Conservation (phyloP, 2,888 invertebrate species). For the Ethmia dodecea region DNA sequence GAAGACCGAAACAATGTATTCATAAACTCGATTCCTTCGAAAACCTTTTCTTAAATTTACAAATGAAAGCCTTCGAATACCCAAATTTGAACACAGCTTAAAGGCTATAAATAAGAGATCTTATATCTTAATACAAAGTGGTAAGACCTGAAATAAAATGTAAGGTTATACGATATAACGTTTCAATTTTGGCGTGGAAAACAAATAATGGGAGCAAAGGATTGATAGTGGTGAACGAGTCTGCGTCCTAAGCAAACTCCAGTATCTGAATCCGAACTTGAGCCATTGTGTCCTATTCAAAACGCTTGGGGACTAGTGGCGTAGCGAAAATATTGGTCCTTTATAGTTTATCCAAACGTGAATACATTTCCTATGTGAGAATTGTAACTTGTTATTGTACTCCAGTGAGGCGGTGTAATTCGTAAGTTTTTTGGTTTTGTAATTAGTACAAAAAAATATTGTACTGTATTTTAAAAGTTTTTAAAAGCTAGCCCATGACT, state of each 20-base stretch:
- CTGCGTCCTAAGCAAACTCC: constrained; percentile 65
- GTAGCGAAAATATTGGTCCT: constrained; percentile 45
- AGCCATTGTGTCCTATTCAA: constrained; percentile 47
- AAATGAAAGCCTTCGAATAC: constrained; percentile 33
- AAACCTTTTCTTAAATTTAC: constrained; percentile 39
- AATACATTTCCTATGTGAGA: too few species aligned
- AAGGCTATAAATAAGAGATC: constrained; percentile 26
- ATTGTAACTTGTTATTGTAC: too few species aligned
- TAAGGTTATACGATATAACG: too few species aligned
- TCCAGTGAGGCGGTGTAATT: too few species aligned
- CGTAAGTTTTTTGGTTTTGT: too few species aligned
- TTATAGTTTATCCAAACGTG: constrained; percentile 36
- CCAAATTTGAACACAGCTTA: constrained; percentile 37
- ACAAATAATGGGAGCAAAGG: constrained; percentile 64
- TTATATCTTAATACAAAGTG: too few species aligned
- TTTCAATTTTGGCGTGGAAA: constrained; percentile 37
- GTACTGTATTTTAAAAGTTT: too few species aligned
- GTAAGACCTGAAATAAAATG: constrained; percentile 22
- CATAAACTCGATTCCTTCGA: too few species aligned
- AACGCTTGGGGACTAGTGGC: constrained; percentile 33
- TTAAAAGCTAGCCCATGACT: too few species aligned
- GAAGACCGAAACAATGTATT: too few species aligned
- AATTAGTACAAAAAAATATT: too few species aligned
- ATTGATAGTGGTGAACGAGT: constrained; percentile 61
- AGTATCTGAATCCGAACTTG: constrained; percentile 49